Evolutionary conservation across 2,797 vertebrate species (phyloP), one percentile per base, ranked within the genome.

Genomic region (Brachyalestes nurse): DNA sequence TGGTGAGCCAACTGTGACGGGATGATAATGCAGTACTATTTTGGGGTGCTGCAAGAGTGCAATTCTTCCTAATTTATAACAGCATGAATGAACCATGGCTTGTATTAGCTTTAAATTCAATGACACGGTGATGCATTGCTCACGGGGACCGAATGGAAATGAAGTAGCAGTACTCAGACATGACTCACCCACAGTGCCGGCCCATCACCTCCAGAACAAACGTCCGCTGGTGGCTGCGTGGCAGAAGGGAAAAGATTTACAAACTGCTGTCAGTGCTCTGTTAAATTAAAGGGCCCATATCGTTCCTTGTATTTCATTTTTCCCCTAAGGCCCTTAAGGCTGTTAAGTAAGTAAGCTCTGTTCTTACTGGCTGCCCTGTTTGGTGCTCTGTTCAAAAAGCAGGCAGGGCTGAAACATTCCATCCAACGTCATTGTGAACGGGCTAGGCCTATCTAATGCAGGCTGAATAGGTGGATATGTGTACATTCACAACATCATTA

Each of bases 121-220:
- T 42, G 16, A 45, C 34, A 34, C 2, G 1, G 9, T 42, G 28
- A 38, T 6, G 34, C 58, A 70, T 78, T 62, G 45, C 77, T 76
- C 7, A 67, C 51, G 7, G 23, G 49, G 25, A 55, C 13, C 0
- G 19, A 25, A 8, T 28, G 64, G 25, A 23, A 5, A 57, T 12
- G 12, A 34, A 28, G 25, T 6, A 19, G 49, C 49, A 72, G 45
- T 5, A 13, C 49, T 58, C 3, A 57, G 28, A 60, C 69, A 25
- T 70, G 69, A 90, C 96, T 96, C 87, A 99, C 97, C 97, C 97
- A 0, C 97, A 99, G 90, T 98, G 97, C 12, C 97, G 95, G 1
- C 97, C 97, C 97, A 99, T 99, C 88, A 99, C 96, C 88, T 99
- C 97, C 88, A 99, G 89, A 84, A 98, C 97, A 16, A 99, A 99